Conservation (phyloP, 2,113 vertebrate genomes). For the Elephas maximus region DNA sequence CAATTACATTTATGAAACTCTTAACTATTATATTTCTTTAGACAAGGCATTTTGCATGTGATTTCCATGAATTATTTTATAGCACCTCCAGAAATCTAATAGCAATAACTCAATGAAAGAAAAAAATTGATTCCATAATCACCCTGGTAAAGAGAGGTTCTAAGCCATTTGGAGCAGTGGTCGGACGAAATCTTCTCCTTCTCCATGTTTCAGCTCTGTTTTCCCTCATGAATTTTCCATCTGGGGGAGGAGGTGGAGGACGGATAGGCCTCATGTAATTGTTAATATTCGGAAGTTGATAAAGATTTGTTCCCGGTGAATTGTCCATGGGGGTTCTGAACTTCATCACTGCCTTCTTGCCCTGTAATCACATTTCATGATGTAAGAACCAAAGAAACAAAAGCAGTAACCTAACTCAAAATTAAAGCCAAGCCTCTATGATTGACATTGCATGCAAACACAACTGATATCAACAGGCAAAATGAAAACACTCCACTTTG, state of each 20-base stretch:
- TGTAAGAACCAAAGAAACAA: conserved; percentile 19
- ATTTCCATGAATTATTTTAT: background rate
- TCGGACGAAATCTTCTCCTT: conserved; percentile 88
- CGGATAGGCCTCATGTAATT: conserved; percentile 90
- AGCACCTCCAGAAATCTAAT: background rate
- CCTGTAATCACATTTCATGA: conserved; percentile 85
- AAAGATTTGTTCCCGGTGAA: conserved; percentile 86
- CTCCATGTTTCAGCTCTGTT: conserved; percentile 76
- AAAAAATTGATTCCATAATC: conserved; percentile 19
- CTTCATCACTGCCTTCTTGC: conserved; percentile 86
- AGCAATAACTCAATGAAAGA: conserved; percentile 33
- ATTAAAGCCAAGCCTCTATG: background rate
- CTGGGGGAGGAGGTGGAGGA: conserved; percentile 86
- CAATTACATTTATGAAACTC: conserved; percentile 2
- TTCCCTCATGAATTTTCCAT: conserved; percentile 77
- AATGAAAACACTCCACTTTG: background rate
- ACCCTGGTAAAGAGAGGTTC: conserved; percentile 86
- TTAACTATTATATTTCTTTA: background rate
- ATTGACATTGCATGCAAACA: background rate
- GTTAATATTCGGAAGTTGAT: conserved; percentile 91
- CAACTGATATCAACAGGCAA: background rate
- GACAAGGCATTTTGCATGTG: background rate
- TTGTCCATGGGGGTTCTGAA: conserved; percentile 80
- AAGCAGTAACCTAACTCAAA: background rate
- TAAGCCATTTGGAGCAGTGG: conserved; percentile 87